Base-by-base conservation (phyloP, 2,113 vertebrate genomes). In the Anoplopoma fimbria region DNA sequence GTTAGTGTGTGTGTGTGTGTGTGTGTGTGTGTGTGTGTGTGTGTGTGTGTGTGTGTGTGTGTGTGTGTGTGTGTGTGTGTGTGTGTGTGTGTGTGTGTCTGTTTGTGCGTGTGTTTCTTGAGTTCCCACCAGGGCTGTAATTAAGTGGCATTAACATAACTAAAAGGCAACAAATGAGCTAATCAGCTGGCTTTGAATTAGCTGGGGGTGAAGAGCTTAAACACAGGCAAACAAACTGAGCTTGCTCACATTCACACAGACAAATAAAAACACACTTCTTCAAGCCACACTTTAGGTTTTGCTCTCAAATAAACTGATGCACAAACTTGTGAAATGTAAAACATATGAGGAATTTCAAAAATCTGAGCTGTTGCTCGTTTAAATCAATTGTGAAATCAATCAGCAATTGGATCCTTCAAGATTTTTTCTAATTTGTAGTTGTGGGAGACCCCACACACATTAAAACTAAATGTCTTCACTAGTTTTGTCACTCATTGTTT, bases 141-240 rank as follows among this genome's bases (percentile, higher is more conserved):
- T 65, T 65, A 65, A 65, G 63, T 65, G 6, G 73, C 81, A 93
- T 94, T 94, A 92, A 77, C 89, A 93, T 93, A 81, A 92, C 91
- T 92, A 91, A 93, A 62, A 92, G 84, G 80, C 85, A 94, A 93
- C 92, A 94, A 93, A 93, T 93, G 90, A 36, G 61, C 61, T 63
- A 63, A 63, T 63, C 21, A 93, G 63, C 65, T 58, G 79, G 77
- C 40, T 74, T 76, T 86, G 65, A 81, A 83, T 57, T 75, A 49
- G 34, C 67, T 55, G 61, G 64, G 29, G 27, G 10, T 12, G 65
- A 53, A 74, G 36, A 77, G 67, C 58, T 86, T 72, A 84, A 76
- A 58, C 27, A 60, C 57, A 60, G 7, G 19, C 57, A 60, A 14
- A 31, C 2, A 60, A 4, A 60, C 58, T 7, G 13, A 58, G 27